Base-by-base conservation (phyloP, 2,888 invertebrate genomes). In the Sarcophaga carnaria region DNA sequence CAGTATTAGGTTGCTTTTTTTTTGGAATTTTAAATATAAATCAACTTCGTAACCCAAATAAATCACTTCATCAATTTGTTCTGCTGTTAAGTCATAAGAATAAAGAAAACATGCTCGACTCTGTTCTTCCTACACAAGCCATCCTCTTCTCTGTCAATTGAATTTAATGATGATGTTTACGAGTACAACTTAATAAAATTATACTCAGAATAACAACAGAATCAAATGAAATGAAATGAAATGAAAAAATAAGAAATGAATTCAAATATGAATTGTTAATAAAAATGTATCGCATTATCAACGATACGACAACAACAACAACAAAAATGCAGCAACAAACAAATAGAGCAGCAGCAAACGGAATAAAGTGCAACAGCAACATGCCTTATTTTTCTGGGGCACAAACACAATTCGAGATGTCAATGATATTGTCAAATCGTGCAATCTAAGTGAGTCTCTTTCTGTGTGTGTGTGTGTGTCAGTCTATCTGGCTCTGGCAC, bases 281-380 rank as follows among this genome's bases (percentile, higher is more conserved):
- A 83, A 77, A 77, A 77, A 77, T 72, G 82, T 83, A 83, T 83
- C 71, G 76, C 27, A 77, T 76, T 82, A 70, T 76, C 63, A 82
- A 64, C 45, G 37, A 76, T 37, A 37, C 20, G 69, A 78, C 12
- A 66, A 66, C 49, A 72, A 59, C 62, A 75, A 22, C 25, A 76
- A 75, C 37, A 75, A 12, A 69, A 70, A 45, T 64, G 63, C 59
- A 79, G 6, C 27, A 45, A n/a, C 27, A 67, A 72, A 62, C n/a
- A 62, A 62, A 20, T 62, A 12, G 17, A 67, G 37, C 66, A 66
- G 6, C 37, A 67, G 22, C 22, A 22, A 22, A 67, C 27, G n/a
- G 12, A 14, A 45, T n/a, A 27, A 67, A 54, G 14, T 54, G n/a
- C 22, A 60, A 11, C 62, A 54, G n/a, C 54, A 54, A 80, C 66